Conservation (phyloP, 2,113 vertebrate species). For the Rana temporaria region DNA sequence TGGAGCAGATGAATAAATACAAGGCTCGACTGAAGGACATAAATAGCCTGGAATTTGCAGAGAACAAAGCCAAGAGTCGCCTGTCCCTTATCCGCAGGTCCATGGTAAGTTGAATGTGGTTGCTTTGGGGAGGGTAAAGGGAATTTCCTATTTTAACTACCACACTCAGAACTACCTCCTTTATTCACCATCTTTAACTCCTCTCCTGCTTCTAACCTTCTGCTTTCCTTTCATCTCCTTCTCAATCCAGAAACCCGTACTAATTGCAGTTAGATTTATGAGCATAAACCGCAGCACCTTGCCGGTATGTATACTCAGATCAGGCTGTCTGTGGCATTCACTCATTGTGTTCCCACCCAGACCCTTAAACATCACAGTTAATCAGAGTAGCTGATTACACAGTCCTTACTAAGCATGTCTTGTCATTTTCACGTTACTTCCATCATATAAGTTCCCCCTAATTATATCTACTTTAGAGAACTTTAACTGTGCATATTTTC, state of each 20-base stretch:
- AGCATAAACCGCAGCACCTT: slow-evolving; percentile 89
- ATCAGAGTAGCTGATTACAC: neutral
- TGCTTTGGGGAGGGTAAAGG: neutral
- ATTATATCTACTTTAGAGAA: neutral
- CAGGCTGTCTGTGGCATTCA: slow-evolving; percentile 50
- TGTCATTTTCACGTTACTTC: neutral
- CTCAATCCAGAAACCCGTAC: slow-evolving; percentile 91
- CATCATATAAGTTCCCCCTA: neutral
- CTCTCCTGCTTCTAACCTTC: slow-evolving; percentile 76
- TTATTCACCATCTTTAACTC: slow-evolving; percentile 22
- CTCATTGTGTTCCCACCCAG: slow-evolving; percentile 16
- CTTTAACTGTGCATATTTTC: neutral
- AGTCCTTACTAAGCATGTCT: neutral
- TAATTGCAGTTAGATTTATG: slow-evolving; percentile 98
- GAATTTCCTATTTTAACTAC: slow-evolving; percentile 11
- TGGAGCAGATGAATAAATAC: slow-evolving; percentile 98
- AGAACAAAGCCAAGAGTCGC: slow-evolving; percentile 94
- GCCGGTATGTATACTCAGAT: slow-evolving; percentile 86
- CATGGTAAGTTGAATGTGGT: slow-evolving; percentile 81
- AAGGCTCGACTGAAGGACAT: slow-evolving; percentile 95
- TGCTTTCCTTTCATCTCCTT: slow-evolving; percentile 86
- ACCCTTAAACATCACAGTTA: no score
- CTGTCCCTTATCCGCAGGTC: slow-evolving; percentile 92
- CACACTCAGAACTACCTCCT: slow-evolving; percentile 9
- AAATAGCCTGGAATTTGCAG: slow-evolving; percentile 94